Conservation (phyloP, 1,140 invertebrate species). For the Euura lappo region DNA sequence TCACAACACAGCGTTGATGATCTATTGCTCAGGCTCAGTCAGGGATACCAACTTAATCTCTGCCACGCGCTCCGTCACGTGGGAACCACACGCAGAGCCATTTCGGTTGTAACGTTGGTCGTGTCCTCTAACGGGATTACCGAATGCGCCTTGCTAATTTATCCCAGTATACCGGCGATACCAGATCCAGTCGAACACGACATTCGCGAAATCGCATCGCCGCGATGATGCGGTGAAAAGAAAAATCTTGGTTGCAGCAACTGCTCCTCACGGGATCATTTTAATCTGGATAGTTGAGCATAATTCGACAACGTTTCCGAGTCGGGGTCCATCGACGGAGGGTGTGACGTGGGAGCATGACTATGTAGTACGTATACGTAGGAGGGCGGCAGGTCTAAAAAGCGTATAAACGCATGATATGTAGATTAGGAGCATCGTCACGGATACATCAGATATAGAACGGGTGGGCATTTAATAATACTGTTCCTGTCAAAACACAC, state of each 20-base stretch:
- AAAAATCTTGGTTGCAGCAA: too few species aligned
- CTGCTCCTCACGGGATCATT: too few species aligned
- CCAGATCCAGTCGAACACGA: too few species aligned
- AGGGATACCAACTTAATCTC: constrained; percentile 4
- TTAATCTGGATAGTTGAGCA: neutral
- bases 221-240: too few species aligned
- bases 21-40: neutral
- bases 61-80: constrained; percentile 1
- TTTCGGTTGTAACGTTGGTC: constrained; percentile 5
- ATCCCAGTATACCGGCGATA: too few species aligned
- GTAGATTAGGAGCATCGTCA: constrained; percentile 53
- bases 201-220: too few species aligned
- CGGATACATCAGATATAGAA: too few species aligned
- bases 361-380: constrained; percentile 1
- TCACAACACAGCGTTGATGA: neutral
- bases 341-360: constrained; percentile 17
- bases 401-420: constrained; percentile 60
- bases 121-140: constrained; percentile 1
- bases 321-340: neutral
- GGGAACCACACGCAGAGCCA: constrained; percentile 3
- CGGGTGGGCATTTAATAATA: constrained; percentile 58
- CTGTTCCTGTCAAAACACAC: constrained; percentile 62
- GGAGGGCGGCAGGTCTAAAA: constrained; percentile 34
- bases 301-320: neutral
- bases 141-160: neutral